phyloP scores from a whole-genome alignment of 2,888 invertebrate genomes.

The Plebejus argus region DNA sequence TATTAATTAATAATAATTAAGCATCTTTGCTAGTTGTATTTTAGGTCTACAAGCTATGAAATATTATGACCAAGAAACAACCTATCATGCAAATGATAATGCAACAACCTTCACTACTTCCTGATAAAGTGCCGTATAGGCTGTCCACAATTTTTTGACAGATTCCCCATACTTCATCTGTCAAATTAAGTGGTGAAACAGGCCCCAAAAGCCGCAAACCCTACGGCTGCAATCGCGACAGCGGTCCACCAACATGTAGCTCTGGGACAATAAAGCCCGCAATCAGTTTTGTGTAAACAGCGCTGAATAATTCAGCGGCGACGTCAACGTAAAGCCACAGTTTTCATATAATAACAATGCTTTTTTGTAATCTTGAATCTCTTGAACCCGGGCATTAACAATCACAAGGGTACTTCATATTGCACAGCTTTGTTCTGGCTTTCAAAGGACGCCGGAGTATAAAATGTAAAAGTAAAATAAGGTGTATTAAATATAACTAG shows the following conservation, averaged over 20 bases:
- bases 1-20: no score
- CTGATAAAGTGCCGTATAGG: no score
- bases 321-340: constrained; percentile 23
- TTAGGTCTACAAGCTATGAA: no score
- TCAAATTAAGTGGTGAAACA: no score
- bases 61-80: no score
- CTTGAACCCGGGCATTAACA: background rate
- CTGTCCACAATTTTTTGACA: no score
- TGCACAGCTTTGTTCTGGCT: background rate
- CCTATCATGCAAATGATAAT: no score
- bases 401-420: background rate
- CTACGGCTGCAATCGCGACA: background rate
- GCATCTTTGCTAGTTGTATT: no score
- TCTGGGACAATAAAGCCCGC: background rate
- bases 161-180: no score
- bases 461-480: background rate
- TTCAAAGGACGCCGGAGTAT: background rate
- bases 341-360: constrained; percentile 17
- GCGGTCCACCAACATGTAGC: background rate
- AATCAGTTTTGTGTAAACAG: constrained; percentile 4
- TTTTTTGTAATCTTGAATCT: background rate
- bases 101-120: no score
- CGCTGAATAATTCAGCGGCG: constrained; percentile 28
- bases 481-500: no score
- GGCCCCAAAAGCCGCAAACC: background rate